These are phyloP conservation scores for Cherax quadricarinatus DNA, from an alignment of 1,140 invertebrate species.

Conservation along the genomic window DNA sequence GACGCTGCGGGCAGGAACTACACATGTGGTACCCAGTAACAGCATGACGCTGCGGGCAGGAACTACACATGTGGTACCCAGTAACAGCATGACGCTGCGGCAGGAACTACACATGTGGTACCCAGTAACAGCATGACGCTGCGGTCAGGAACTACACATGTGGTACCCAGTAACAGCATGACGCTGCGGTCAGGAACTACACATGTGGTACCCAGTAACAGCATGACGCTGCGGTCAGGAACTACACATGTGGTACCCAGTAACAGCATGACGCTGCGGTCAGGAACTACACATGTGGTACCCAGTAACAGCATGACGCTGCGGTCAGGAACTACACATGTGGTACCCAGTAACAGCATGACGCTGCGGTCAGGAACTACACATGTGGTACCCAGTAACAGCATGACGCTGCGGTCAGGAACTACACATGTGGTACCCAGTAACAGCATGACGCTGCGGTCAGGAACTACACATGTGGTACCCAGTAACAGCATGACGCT, in stretches of 20 bases:
- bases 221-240: not conserved
- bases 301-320: not conserved
- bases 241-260: too few relatives aligned
- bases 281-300: too few relatives aligned
- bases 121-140: not conserved
- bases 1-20: too few relatives aligned
- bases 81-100: not conserved
- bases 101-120: too few relatives aligned
- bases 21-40: not conserved
- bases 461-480: too few relatives aligned
- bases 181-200: too few relatives aligned
- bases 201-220: not conserved
- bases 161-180: not conserved
- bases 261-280: not conserved
- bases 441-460: not conserved
- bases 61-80: too few relatives aligned
- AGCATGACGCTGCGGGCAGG: not conserved
- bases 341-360: not conserved
- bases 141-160: too few relatives aligned
- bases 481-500: not conserved
- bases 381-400: not conserved
- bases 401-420: not conserved
- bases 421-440: too few relatives aligned
- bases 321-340: too few relatives aligned
- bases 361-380: too few relatives aligned